Percentiles rank a stretch among this genome's conserved stretches.
phyloP scores from a whole-genome alignment of 1,140 invertebrate species.

The Polypedilum vanderplanki region DNA sequence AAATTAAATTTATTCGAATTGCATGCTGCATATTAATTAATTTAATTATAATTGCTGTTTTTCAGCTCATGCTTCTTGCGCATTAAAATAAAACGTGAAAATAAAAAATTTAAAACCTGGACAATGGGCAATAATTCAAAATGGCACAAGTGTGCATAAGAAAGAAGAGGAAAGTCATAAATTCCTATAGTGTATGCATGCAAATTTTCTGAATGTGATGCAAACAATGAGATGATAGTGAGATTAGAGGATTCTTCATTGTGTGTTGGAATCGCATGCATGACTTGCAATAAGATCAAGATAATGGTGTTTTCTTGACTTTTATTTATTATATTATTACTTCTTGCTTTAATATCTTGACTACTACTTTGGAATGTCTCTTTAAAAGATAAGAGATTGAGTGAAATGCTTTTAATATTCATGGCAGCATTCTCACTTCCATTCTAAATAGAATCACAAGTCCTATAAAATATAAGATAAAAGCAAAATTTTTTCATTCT shows the following conservation, averaged over 20 bases:
- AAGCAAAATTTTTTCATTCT: not conserved
- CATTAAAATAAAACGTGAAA: not conserved
- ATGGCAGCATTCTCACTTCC: not conserved
- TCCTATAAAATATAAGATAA: not conserved
- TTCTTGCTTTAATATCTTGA: too few species aligned
- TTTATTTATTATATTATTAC: not conserved
- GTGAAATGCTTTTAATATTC: not conserved
- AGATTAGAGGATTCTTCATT: not conserved
- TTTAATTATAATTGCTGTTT: slow-evolving; percentile 24
- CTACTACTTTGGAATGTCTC: not conserved
- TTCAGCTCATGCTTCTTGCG: not conserved
- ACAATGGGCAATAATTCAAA: not conserved
- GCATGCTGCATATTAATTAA: slow-evolving; percentile 27
- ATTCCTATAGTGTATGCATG: not conserved
- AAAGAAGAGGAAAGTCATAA: slow-evolving; percentile 2
- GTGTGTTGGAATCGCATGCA: not conserved
- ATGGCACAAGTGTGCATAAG: not conserved
- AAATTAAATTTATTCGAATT: slow-evolving; percentile 28
- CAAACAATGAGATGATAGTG: slow-evolving; percentile 3
- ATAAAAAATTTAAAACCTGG: not conserved
- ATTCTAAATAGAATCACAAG: slow-evolving; percentile 6
- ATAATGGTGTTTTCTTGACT: not conserved
- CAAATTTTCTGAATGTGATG: slow-evolving; percentile 1
- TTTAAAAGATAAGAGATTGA: not conserved
- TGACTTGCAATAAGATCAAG: not conserved